phyloP scores from a whole-genome alignment of 2,797 vertebrate species.

The Menidia menidia region DNA sequence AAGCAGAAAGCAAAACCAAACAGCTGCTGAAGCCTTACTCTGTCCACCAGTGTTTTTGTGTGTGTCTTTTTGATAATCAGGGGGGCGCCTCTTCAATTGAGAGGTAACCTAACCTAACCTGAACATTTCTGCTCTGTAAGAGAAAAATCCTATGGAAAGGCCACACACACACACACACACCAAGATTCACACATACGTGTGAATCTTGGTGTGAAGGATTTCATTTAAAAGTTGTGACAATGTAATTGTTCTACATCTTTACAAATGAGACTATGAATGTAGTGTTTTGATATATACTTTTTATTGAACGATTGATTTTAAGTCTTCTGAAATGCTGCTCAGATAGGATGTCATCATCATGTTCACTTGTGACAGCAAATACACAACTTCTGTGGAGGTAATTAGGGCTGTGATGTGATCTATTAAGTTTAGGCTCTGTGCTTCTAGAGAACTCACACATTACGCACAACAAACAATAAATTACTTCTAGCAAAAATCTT shows the following conservation, averaged over 20 bases:
- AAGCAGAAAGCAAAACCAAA: constrained; percentile 8
- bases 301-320: neutral
- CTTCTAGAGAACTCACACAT: neutral
- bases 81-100: neutral
- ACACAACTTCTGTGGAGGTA: neutral
- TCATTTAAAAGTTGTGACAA: neutral
- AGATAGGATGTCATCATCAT: neutral
- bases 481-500: neutral
- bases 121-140: neutral
- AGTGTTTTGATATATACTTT: neutral
- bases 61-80: neutral
- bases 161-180: neutral
- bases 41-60: no score
- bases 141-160: neutral
- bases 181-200: no score
- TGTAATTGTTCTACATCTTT: neutral
- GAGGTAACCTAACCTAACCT: no score
- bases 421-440: neutral
- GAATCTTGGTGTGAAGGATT: no score
- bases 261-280: neutral
- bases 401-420: neutral
- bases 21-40: neutral
- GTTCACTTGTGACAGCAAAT: neutral
- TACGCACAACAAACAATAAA: neutral
- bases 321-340: neutral